Evolutionary conservation across 1,140 invertebrate genomes (phyloP), one percentile per base, ranked within the genome.

Genomic region (Plectrocnemia conspersa): DNA sequence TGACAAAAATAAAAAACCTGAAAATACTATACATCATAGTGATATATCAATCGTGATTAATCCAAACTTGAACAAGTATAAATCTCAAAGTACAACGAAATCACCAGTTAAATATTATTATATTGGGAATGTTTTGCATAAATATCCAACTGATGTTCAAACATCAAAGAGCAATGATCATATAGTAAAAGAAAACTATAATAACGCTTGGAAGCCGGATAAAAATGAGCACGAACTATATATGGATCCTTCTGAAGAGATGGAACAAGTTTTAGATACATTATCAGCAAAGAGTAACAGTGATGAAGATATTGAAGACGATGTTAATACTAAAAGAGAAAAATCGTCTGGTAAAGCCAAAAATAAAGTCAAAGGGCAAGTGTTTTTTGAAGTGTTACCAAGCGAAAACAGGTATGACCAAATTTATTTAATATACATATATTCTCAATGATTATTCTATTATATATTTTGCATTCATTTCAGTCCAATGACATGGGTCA

Each of bases 301-400:
- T 9, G 52, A 59, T 36, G 33, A 50, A 16, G 22, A 25, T 22
- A 22, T 40, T 16, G 35, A 55, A 19, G 42, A 52, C 2, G 62
- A 63, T 27, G 21, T 50, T 33, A 61, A 60, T 16, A 41, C 59
- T 7, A 24, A 45, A 9, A 46, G 21, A 24, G 55, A 50, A 40
- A 40, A 52, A 70, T 67, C 53, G 68, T 66, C 10, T 54, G 63
- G n/a, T n/a, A n/a, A n/a, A n/a, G n/a, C n/a, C n/a, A n/a, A 38
- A 32, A 4, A 68, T 48, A 56, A 54, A 67, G n/a, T 65, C 61
- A 4, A 72, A 73, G 56, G 72, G 42, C 69, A 63, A 65, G 72
- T 61, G 63, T 74, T 74, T 38, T 73, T 80, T 42, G 72, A 79
- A 58, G 65, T 79, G 3, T 71, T 77, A 52, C 78, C 78, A 1